Evolutionary conservation across 2,888 invertebrate genomes (phyloP), one percentile per base, ranked within the genome.

Genomic region (Epinotia nisella): DNA sequence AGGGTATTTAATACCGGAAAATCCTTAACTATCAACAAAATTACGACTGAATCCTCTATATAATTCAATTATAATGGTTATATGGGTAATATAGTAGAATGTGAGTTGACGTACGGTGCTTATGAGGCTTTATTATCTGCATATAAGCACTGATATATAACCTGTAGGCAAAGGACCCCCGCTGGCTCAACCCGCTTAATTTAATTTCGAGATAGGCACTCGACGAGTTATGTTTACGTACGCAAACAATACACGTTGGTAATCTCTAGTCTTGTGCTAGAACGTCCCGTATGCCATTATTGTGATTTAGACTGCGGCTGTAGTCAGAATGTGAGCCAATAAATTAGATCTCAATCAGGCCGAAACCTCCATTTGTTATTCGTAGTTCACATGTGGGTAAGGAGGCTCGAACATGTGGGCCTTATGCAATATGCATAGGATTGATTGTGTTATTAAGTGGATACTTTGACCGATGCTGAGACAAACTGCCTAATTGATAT

Each of bases 331-430:
- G 88, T 82, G 87, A 85, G 85, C 88, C 90, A 87, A 87, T 92
- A 92, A 92, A 92, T 92, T 91, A 88, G 92, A 92, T 92, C 90
- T 88, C 91, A 92, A 92, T 92, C 92, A 91, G 88, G 78, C 79
- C 85, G 85, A 85, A 86, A 87, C 90, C 87, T 85, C 85, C 85
- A 89, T 91, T 90, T 88, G 88, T 90, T 88, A 88, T 85, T 85
- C 83, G 82, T 73, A 78, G 74, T 76, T 76, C 75, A 75, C 69
- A 73, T 74, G 76, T 72, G 72, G 71, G 77, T 73, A 75, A 71
- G 75, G 65, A 71, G 39, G 59, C 41, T 29, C 75, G 65, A 71
- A 75, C 75, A 67, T 74, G 71, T 74, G 67, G 62, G 67, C 64
- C 72, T 72, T 75, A 76, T 76, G 75, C 69, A 76, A 76, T 76